Conservation (phyloP, 2,888 invertebrate species). For the Diogma glabrata region DNA sequence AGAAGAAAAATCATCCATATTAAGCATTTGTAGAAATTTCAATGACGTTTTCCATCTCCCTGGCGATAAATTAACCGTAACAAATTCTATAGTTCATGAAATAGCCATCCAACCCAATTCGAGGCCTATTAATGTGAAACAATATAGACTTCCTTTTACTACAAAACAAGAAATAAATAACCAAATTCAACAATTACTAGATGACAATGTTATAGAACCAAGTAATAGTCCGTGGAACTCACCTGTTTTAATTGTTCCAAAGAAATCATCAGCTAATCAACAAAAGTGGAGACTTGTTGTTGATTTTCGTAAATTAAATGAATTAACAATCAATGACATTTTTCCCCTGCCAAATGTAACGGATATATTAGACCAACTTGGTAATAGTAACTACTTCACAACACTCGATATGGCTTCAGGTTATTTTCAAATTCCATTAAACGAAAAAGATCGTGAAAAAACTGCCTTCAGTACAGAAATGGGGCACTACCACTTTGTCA, state of each 20-base stretch:
- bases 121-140: conserved; percentile 6
- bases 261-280: not conserved
- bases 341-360: not conserved
- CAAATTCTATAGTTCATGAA: conserved; percentile 16
- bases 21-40: not conserved
- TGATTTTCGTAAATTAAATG: not conserved
- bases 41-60: conserved; percentile 25
- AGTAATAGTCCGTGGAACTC: not conserved
- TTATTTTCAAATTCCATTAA: no score
- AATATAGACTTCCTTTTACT: not conserved
- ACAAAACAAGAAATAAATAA: not conserved
- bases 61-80: conserved; percentile 23
- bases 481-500: no score
- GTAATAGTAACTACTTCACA: not conserved
- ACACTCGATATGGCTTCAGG: not conserved
- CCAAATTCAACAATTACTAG: not conserved
- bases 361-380: not conserved
- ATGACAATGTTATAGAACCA: not conserved
- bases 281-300: not conserved
- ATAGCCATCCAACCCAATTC: not conserved
- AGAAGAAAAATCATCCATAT: not conserved
- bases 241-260: not conserved
- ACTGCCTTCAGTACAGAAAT: no score
- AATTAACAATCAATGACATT: not conserved
- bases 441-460: no score